Conservation (phyloP, 1,140 invertebrate species). For the Macrotrachela quadricornifera region DNA sequence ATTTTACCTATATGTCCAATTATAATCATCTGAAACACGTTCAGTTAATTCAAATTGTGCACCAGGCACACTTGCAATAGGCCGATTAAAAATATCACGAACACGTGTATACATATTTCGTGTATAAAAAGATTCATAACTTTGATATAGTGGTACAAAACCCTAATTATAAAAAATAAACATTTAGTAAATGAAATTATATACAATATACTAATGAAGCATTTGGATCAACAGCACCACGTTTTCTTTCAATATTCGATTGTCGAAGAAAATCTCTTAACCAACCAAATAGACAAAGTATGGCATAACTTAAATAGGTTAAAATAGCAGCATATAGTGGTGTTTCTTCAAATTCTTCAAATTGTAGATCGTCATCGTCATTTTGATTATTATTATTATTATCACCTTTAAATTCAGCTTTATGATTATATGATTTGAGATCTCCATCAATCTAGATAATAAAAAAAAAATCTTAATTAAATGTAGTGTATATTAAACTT, state of each 20-base stretch:
- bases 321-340: conserved; percentile 54
- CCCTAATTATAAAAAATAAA: conserved; percentile 30
- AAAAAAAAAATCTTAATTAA: no score
- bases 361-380: no score
- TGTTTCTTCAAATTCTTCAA: conserved; percentile 49
- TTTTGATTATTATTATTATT: no score
- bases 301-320: conserved; percentile 65
- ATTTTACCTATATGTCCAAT: conserved; percentile 31
- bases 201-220: conserved; percentile 1
- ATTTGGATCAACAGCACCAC: conserved; percentile 19
- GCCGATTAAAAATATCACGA: conserved; percentile 75
- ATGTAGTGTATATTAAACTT: no score
- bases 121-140: conserved; percentile 80
- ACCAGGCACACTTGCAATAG: conserved; percentile 72
- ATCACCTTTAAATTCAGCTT: no score
- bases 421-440: no score
- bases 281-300: conserved; percentile 37
- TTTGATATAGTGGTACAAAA: conserved; percentile 68
- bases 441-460: no score
- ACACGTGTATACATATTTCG: conserved; percentile 74
- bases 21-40: conserved; percentile 55
- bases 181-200: no score
- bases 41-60: conserved; percentile 61
- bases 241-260: conserved; percentile 26
- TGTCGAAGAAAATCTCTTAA: conserved; percentile 30